Conservation (phyloP, 2,888 invertebrate genomes). For the Lepidonotus clava region DNA sequence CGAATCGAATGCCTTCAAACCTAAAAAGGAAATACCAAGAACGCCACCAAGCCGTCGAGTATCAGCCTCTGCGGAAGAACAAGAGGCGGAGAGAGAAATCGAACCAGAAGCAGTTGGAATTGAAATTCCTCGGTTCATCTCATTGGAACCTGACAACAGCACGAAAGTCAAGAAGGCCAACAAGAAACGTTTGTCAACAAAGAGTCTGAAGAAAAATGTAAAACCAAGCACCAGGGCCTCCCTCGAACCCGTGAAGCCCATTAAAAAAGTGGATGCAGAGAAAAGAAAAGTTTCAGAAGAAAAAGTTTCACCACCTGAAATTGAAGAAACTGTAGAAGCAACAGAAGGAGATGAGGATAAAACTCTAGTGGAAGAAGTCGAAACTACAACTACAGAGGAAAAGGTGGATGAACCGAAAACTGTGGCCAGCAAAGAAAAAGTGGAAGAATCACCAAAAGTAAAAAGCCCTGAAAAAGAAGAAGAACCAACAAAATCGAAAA, state of each 20-base stretch:
- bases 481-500: not conserved
- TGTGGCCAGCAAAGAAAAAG: not conserved
- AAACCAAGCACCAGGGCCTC: too few species aligned
- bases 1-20: not conserved
- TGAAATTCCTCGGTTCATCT: not conserved
- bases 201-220: too few species aligned
- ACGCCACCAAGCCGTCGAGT: slow-evolving; percentile 3
- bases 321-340: not conserved
- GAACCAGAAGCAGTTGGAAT: not conserved
- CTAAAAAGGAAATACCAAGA: not conserved
- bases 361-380: too few species aligned
- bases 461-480: not conserved
- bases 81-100: not conserved
- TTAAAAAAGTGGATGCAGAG: not conserved
- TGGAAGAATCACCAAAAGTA: not conserved
- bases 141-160: not conserved
- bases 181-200: slow-evolving; percentile 15
- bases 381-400: too few species aligned
- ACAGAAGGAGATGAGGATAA: too few species aligned
- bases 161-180: not conserved
- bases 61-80: not conserved
- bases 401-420: too few species aligned
- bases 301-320: not conserved
- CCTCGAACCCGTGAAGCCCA: not conserved
- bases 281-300: not conserved